Evolutionary conservation across 2,888 invertebrate genomes (phyloP).

Genomic region (Lithophane leautieri): DNA sequence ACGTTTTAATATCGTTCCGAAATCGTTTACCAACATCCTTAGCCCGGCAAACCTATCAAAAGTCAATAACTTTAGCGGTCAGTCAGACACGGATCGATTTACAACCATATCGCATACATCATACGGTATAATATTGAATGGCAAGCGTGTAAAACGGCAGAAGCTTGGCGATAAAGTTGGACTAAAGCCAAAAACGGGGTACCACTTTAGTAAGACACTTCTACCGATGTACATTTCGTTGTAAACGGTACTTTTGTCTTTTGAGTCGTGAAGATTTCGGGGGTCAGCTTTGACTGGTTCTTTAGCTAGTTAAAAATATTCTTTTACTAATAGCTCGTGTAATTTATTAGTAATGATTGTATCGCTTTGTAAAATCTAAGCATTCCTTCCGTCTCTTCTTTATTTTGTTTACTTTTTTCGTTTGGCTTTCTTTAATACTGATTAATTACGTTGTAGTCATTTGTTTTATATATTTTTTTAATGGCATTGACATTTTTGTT

Average conservation of each 20-base stretch:
- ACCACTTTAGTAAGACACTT: slow-evolving; percentile 67
- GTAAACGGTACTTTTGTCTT: slow-evolving; percentile 39
- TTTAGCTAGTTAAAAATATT: slow-evolving; percentile 61
- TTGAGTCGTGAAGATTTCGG: slow-evolving; percentile 23
- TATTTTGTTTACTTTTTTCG: slow-evolving; percentile 50
- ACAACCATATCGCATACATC: slow-evolving; percentile 69
- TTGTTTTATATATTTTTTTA: slow-evolving; percentile 27
- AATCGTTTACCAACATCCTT: slow-evolving; percentile 63
- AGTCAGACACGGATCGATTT: slow-evolving; percentile 66
- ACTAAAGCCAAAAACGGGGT: slow-evolving; percentile 67
- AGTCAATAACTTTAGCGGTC: slow-evolving; percentile 70
- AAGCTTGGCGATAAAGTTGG: slow-evolving; percentile 70
- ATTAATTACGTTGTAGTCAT: slow-evolving; percentile 51
- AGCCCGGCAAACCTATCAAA: slow-evolving; percentile 72
- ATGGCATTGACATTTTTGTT: slow-evolving; percentile 33
- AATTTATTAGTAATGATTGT: slow-evolving; percentile 64
- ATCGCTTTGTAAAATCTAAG: slow-evolving; percentile 67
- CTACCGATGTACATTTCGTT: slow-evolving; percentile 54
- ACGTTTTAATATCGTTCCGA: slow-evolving; percentile 65
- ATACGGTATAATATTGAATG: slow-evolving; percentile 68
- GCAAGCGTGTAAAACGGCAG: slow-evolving; percentile 63
- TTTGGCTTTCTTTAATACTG: slow-evolving; percentile 25
- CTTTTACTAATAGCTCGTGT: slow-evolving; percentile 60
- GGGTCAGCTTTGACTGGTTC: slow-evolving; percentile 43
- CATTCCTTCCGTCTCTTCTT: slow-evolving; percentile 60